A percentile compares a stretch with the other conserved stretches of the same genome.
phyloP scores from a whole-genome alignment of 2,797 vertebrate genomes.

The Crenichthys baileyi region DNA sequence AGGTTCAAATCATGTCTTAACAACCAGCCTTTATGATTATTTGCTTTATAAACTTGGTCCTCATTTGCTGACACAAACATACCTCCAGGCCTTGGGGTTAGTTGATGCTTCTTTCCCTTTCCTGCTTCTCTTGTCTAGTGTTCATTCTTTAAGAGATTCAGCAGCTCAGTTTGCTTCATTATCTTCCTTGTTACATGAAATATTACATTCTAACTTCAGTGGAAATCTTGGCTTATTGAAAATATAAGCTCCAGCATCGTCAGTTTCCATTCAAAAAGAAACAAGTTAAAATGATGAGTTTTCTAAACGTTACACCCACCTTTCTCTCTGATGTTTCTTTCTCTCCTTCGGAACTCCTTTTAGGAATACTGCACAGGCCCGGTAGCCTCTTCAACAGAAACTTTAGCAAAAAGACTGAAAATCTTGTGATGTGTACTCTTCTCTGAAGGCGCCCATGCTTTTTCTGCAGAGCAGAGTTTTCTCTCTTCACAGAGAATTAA shows the following conservation, averaged over 20 bases:
- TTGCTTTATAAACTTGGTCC: neutral
- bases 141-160: neutral
- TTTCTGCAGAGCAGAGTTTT: conserved; percentile 8
- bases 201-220: neutral
- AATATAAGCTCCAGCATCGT: neutral
- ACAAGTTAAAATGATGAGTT: neutral
- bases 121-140: neutral
- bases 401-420: conserved; percentile 17
- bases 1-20: neutral
- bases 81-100: neutral
- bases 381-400: neutral
- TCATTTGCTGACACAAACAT: neutral
- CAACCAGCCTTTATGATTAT: neutral
- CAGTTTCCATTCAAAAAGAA: neutral
- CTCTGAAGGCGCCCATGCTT: conserved; percentile 3
- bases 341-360: conserved; percentile 14
- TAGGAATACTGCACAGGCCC: neutral
- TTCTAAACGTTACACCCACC: neutral
- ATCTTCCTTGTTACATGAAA: neutral
- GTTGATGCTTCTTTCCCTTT: neutral
- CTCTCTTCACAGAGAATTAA: conserved; percentile 3
- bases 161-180: neutral
- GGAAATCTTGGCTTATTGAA: neutral
- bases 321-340: conserved; percentile 1
- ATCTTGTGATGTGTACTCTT: conserved; percentile 4